A percentile compares a stretch with the other conserved stretches of the same genome.
Conservation (phyloP, 2,797 vertebrate genomes). For the Leptatherina wallacei region DNA sequence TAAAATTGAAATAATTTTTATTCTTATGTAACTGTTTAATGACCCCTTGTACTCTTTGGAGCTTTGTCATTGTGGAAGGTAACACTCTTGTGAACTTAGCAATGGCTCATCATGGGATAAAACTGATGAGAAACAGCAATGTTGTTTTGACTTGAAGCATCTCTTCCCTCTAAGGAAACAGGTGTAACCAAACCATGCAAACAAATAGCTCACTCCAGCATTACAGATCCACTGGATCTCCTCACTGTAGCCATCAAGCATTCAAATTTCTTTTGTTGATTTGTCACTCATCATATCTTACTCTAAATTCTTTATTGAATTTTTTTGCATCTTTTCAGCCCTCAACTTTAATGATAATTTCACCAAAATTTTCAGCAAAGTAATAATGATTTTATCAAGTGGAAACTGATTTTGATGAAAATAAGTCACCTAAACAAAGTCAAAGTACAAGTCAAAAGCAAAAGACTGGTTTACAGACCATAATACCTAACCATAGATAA, state of each 20-base stretch:
- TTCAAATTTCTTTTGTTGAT: neutral
- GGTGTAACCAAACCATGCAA: neutral
- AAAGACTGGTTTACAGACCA: neutral
- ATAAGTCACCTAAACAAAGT: no score
- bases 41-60: neutral
- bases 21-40: neutral
- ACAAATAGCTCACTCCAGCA: neutral
- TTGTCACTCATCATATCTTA: no score
- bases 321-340: no score
- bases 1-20: neutral
- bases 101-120: neutral
- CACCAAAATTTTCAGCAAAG: no score
- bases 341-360: no score
- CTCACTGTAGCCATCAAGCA: neutral
- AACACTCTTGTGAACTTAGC: neutral
- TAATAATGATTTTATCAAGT: no score
- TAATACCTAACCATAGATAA: neutral
- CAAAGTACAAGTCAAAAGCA: neutral
- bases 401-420: no score
- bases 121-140: neutral
- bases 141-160: neutral
- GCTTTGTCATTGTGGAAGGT: neutral
- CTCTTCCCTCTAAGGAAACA: neutral
- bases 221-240: neutral
- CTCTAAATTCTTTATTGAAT: no score